Base-by-base conservation (phyloP, 2,797 vertebrate species). In the Megaceryle alcyon region DNA sequence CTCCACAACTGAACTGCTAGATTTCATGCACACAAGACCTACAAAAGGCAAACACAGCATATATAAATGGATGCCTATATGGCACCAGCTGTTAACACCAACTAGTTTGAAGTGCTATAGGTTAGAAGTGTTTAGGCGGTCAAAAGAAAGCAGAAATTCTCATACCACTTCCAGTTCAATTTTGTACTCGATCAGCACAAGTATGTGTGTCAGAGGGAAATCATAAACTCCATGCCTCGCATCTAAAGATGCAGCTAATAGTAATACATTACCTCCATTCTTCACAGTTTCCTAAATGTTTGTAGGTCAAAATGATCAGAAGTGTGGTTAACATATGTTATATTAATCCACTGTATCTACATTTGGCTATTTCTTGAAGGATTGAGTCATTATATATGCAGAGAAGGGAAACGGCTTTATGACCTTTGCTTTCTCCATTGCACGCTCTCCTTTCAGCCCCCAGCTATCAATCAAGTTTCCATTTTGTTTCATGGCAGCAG, bases 391-490 rank as follows among this genome's bases (percentile, higher is more conserved):
- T 98, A 98, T 85, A 97, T 97, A 98, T 98, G 98, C 98, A 98
- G 98, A 98, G 98, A 98, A 98, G 98, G 97, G 98, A 98, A 98
- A 97, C 98, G 97, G 98, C 97, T 98, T 96, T 94, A 97, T 98
- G 98, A 98, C 98, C 98, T 99, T 98, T 98, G 98, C 98, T 98
- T 98, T 98, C 98, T 98, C 97, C 96, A 97, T 96, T 98, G 97
- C 97, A 91, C 96, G 83, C 97, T 98, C 97, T 98, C 97, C 97
- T 98, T 98, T 97, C 97, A 98, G 95, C 98, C 98, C 98, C 98
- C 95, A 99, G 98, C 99, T 99, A 99, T 99, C 99, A 99, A 99
- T 99, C 99, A 99, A 99, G 98, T 99, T 99, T 99, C 99, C 99
- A 99, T 99, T 99, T 99, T 99, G 98, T 98, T 98, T 98, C 98